phyloP scores from a whole-genome alignment of 1,140 invertebrate species.

The Zelostemma sp. region DNA sequence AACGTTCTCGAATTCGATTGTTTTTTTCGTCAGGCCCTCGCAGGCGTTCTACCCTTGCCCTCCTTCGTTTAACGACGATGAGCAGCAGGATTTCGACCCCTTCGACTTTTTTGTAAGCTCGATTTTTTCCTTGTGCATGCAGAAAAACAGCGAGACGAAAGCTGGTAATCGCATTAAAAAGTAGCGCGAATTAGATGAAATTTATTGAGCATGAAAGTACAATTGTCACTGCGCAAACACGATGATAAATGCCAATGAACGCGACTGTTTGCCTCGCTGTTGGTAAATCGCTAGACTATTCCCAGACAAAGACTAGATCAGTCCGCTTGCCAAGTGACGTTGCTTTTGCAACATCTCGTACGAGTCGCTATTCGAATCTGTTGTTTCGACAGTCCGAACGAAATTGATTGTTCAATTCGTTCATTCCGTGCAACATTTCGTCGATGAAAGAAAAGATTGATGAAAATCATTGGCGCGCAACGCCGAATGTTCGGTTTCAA shows the following conservation, averaged over 20 bases:
- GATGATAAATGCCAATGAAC: conserved; percentile 54
- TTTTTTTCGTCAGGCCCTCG: conserved; percentile 61
- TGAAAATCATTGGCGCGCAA: too few species aligned
- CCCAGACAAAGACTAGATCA: conserved; percentile 46
- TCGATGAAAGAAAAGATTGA: too few species aligned
- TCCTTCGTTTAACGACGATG: conserved; percentile 70
- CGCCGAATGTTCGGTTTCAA: too few species aligned
- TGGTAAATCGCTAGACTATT: conserved; percentile 51
- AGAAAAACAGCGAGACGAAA: neutral
- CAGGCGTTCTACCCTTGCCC: conserved; percentile 78
- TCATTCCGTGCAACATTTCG: too few species aligned
- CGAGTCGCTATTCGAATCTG: conserved; percentile 4
- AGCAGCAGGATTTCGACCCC: conserved; percentile 71
- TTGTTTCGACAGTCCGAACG: neutral
- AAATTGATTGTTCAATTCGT: too few species aligned
- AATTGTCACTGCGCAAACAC: neutral
- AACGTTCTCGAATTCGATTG: too few species aligned
- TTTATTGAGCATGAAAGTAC: neutral
- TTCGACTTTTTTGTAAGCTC: conserved; percentile 74
- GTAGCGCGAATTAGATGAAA: neutral
- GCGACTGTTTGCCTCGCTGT: conserved; percentile 44
- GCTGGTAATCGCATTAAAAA: neutral
- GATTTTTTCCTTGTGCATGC: neutral
- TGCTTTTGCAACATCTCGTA: conserved; percentile 25
- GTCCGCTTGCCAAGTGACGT: conserved; percentile 42